Conservation (phyloP, 2,888 invertebrate genomes). For the Ametastegia equiseti region DNA sequence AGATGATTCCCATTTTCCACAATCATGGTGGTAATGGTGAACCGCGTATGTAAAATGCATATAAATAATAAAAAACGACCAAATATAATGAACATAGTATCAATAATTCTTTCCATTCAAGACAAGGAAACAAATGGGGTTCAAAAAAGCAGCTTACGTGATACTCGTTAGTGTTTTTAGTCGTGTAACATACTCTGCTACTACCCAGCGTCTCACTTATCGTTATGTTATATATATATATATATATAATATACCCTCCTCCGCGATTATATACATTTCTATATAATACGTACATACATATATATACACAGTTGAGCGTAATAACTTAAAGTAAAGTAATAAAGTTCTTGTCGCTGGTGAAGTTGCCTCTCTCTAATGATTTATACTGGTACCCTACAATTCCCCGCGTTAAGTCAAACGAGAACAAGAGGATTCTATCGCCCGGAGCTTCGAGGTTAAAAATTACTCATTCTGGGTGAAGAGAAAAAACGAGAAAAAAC, state of each 20-base stretch:
- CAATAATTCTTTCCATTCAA: constrained; percentile 14
- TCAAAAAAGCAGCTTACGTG: not conserved
- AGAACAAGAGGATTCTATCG: not conserved
- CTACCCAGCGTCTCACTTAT: constrained; percentile 9
- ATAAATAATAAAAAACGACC: constrained; percentile 4
- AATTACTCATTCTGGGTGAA: too few relatives aligned
- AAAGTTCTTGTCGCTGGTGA: constrained; percentile 18
- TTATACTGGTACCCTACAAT: not conserved
- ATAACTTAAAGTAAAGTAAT: constrained; percentile 29
- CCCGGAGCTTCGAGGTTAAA: not conserved
- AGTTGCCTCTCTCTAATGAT: not conserved
- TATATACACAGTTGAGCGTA: not conserved
- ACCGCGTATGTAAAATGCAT: not conserved
- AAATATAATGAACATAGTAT: constrained; percentile 12
- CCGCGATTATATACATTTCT: constrained; percentile 5
- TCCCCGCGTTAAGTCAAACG: not conserved
- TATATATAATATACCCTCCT: too few relatives aligned
- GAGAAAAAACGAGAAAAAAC: not conserved
- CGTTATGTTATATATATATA: not conserved
- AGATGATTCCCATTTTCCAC: not conserved
- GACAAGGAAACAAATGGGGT: constrained; percentile 8
- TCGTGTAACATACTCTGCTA: constrained; percentile 28
- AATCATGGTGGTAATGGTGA: not conserved
- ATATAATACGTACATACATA: not conserved
- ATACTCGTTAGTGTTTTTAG: constrained; percentile 35